phyloP scores from a whole-genome alignment of 2,888 invertebrate species.

The Rhodophaea formosa region DNA sequence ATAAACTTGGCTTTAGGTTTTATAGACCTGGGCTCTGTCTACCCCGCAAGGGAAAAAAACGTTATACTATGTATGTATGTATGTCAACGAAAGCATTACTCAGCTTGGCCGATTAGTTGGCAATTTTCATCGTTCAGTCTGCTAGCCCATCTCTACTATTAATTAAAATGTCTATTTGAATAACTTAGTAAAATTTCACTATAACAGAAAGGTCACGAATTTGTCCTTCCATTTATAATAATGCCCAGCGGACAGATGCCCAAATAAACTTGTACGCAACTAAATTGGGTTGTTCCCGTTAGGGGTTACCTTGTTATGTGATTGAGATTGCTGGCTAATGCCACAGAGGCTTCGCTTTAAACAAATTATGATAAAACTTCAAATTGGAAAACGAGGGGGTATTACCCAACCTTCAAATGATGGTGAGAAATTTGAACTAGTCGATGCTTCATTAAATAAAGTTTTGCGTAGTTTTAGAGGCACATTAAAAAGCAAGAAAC shows the following conservation, averaged over 20 bases:
- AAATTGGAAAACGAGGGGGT: slow-evolving; percentile 28
- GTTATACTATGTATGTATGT: too few species aligned
- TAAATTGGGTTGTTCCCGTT: slow-evolving; percentile 73
- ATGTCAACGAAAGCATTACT: too few species aligned
- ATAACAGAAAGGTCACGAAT: slow-evolving; percentile 60
- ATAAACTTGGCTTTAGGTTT: too few species aligned
- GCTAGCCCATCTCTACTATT: slow-evolving; percentile 16
- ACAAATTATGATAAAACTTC: slow-evolving; percentile 41
- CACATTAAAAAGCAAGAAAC: too few species aligned
- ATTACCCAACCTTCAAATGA: neutral
- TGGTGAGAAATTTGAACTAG: neutral
- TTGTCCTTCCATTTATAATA: slow-evolving; percentile 68
- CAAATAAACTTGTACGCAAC: slow-evolving; percentile 74
- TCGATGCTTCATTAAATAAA: too few species aligned
- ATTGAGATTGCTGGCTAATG: slow-evolving; percentile 64
- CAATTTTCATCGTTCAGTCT: too few species aligned
- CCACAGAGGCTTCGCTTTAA: slow-evolving; percentile 44
- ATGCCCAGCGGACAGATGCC: slow-evolving; percentile 68
- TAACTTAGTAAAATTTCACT: slow-evolving; percentile 61
- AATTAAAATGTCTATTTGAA: slow-evolving; percentile 50
- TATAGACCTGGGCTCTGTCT: too few species aligned
- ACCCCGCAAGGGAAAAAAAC: too few species aligned
- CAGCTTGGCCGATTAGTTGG: too few species aligned
- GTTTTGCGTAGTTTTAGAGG: too few species aligned
- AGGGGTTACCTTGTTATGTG: slow-evolving; percentile 64